Evolutionary conservation across 2,797 vertebrate species (phyloP), one percentile per base, ranked within the genome.

Genomic region (Poeciliopsis presidionis): DNA sequence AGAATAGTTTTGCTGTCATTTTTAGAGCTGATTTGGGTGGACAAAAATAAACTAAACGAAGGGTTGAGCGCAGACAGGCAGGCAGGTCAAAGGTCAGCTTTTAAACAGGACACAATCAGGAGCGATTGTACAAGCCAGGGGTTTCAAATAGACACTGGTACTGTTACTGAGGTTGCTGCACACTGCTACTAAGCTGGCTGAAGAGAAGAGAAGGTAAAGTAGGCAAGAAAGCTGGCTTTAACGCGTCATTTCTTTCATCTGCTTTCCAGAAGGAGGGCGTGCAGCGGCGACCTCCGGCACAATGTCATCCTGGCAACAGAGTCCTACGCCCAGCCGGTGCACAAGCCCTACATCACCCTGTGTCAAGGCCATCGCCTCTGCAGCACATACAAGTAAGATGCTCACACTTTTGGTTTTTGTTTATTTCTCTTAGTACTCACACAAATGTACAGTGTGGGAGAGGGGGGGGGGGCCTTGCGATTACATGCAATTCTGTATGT

Each of bases 311-410:
- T 86, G 30, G 82, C 88, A 79, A 87, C 95, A 0, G 94, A 97
- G 92, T 97, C 98, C 0, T 97, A 95, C 3, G 73, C 96, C 79
- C 97, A 97, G 88, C 96, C 97, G 0, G 87, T 97, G 47, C 96
- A 99, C 94, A 97, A 95, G 91, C 98, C 98, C 77, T 97, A 97
- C 94, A 96, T 99, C 91, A 97, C 97, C 86, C 87, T 96, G 89
- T 99, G 98, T 81, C 95, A 93, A 0, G 97, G 95, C n/a, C 95
- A 96, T 33, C 95, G 96, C 1, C 89, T 97, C 86, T 99, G 98
- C 94, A 99, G 97, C 92, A 97, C 97, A 0, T 99, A 99, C 96
- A 97, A 97, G 98, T 99, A 90, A 94, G 96, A 75, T 16, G 0
- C 74, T 30, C 55, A 20, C 16, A 11, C 67, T 45, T 51, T 25